Evolutionary conservation across 2,888 invertebrate species (phyloP), one percentile per base, ranked within the genome.

Genomic region (Dichetophora obliterata): DNA sequence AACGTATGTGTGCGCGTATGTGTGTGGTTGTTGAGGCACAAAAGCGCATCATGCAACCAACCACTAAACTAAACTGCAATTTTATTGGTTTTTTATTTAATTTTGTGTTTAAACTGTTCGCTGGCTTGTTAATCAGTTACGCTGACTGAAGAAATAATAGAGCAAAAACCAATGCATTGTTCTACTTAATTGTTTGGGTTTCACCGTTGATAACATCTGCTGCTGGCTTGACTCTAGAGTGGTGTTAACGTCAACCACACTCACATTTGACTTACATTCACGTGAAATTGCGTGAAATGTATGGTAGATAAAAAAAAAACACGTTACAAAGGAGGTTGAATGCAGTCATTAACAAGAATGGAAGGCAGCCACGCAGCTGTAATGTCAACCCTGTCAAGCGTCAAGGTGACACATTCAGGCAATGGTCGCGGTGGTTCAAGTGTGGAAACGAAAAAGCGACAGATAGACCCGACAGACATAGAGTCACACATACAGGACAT

Each of bases 161-260:
- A 59, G 11, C 5, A 11, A 43, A 59, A 59, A 59, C 11, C 24
- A 24, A 22, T 2, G 9, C 52, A 16, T 72, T 61, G 59, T 61
- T 73, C 50, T 50, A 50, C 63, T 24, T 73, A 75, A 75, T 66
- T 75, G 74, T 65, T 65, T 66, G n/a, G 48, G 63, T 73, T 73
- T 22, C 73, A 52, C 74, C 66, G 74, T 66, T 50, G 27, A 50
- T 75, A 66, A 52, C 54, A 66, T 52, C 43, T 43, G 70, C 70
- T 9, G 22, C 22, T 37, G 19, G 34, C 16, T 65, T 65, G 19
- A 6, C 11, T 52, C 3, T 50, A 54, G 54, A 31, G 31, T 54
- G 19, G 52, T 70, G 66, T 66, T 19, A 66, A 19, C 14, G 24
- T 34, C 34, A 66, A 5, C 14, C 66, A 22, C 48, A 66, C 70